Base-by-base conservation (phyloP, 2,113 vertebrate species). In the Protobothrops mucrosquamatus region DNA sequence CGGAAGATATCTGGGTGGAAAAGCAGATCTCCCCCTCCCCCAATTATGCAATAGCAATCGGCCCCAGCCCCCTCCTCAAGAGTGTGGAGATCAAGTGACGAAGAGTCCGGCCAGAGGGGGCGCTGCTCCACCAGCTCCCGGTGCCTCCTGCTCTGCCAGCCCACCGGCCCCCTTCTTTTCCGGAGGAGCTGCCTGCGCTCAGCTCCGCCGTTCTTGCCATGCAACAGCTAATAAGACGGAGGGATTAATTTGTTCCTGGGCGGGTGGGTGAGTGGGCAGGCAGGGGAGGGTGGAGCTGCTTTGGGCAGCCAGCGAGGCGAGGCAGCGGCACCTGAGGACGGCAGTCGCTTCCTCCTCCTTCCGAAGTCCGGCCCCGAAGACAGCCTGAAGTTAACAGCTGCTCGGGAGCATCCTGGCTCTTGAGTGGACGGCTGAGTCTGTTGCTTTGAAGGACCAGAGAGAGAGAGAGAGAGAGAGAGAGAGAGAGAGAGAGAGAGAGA, bases 351-450 rank as follows among this genome's bases (percentile, higher is more conserved):
- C 59, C 59, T 59, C 8, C 12, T 95, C 94, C 94, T 95, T 96
- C 97, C 94, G 92, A 95, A 96, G 95, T 95, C 94, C 93, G 52
- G 86, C 96, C 97, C 95, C 96, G 94, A 96, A 95, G 94, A 95
- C 94, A 94, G 93, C 92, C 91, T 94, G 96, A 97, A 98, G 97
- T 98, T 98, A 95, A n/a, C 26, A 95, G 93, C 96, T 95, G 96
- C 95, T 93, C 64, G 90, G 95, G 91, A 94, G 94, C 89, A 87
- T 34, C 89, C 24, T 20, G 88, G 92, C 91, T 89, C 81, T 86
- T 92, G 90, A 92, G 11, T 8, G 11, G 20, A 6, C 14, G 4
- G 56, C 43, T 11, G 9, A 34, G 46, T 2, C 26, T 9, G 14
- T 64, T 24, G 85, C 14, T 48, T 7, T 29, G 52, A 86, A 85